Evolutionary conservation across 2,797 vertebrate species (phyloP).

Genomic region (Falco peregrinus): DNA sequence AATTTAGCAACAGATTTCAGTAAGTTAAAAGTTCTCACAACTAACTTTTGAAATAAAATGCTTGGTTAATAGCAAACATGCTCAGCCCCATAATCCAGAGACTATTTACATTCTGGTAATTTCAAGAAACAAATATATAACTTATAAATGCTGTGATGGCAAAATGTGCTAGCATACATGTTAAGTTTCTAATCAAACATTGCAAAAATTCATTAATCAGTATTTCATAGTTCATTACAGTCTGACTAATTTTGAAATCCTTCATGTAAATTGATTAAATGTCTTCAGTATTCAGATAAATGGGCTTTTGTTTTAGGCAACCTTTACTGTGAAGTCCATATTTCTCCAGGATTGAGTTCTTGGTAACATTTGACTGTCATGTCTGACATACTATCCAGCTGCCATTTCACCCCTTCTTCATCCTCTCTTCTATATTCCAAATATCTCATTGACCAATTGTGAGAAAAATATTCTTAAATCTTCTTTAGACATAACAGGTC

Average conservation of each 20-base stretch:
- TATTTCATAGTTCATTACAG: slow-evolving; percentile 89
- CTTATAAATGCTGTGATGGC: slow-evolving; percentile 46
- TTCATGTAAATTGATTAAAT: slow-evolving; percentile 87
- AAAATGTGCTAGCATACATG: slow-evolving; percentile 68
- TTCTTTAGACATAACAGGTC: slow-evolving; percentile 32
- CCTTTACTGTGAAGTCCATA: slow-evolving; percentile 75
- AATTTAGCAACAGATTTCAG: background rate
- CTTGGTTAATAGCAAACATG: background rate
- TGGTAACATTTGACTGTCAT: slow-evolving; percentile 35
- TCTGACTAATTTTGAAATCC: slow-evolving; percentile 86
- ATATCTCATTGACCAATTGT: slow-evolving; percentile 41
- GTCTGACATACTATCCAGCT: slow-evolving; percentile 57
- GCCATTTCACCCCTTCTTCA: slow-evolving; percentile 44
- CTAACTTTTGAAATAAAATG: background rate
- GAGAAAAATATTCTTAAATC: slow-evolving; percentile 60
- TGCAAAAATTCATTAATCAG: slow-evolving; percentile 85
- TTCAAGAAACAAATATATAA: slow-evolving; percentile 57
- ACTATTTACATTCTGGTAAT: slow-evolving; percentile 24
- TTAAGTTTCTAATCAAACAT: slow-evolving; percentile 84
- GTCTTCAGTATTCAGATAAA: slow-evolving; percentile 81
- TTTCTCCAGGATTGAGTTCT: slow-evolving; percentile 70
- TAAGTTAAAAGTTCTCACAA: background rate
- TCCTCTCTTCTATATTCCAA: background rate
- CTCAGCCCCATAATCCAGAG: background rate
- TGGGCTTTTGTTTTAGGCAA: slow-evolving; percentile 82